Evolutionary conservation across 2,113 vertebrate genomes (phyloP).

Genomic region (Embiotoca jacksoni): DNA sequence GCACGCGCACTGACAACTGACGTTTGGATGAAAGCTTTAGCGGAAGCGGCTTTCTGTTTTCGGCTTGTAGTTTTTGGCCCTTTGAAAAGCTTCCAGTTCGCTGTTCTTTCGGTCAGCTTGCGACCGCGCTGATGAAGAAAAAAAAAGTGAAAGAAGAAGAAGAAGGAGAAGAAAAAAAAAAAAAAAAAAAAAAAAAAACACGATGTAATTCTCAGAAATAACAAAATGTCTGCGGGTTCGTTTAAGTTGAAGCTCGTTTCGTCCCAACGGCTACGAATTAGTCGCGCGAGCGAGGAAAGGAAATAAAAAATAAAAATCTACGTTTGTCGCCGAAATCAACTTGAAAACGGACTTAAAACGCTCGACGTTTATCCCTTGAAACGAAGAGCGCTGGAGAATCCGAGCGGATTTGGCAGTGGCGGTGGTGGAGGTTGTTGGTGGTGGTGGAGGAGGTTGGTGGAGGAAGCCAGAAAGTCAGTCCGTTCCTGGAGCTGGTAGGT

Average conservation of each 20-base stretch:
- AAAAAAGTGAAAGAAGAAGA: no score
- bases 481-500: conserved; percentile 49
- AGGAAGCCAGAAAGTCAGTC: conserved; percentile 54
- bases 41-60: conserved; percentile 1
- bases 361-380: conserved; percentile 25
- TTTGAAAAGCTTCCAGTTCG: neutral
- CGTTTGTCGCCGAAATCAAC: neutral
- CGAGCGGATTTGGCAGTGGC: conserved; percentile 36
- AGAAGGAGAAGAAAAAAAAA: conserved; percentile 1
- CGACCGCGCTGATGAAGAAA: conserved; percentile 10
- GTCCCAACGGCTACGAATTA: conserved; percentile 28
- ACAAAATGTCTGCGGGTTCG: conserved; percentile 76
- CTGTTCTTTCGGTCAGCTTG: neutral
- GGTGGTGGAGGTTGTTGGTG: no score
- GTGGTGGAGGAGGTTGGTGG: neutral
- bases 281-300: conserved; percentile 17
- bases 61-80: conserved; percentile 6
- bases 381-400: conserved; percentile 10
- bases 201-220: conserved; percentile 54
- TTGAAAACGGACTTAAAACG: neutral
- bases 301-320: no score
- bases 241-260: conserved; percentile 60
- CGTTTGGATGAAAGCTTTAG: conserved; percentile 24
- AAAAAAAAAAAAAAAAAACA: neutral
- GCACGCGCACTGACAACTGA: neutral